A percentile compares a stretch with the other conserved stretches of the same genome.
phyloP scores from a whole-genome alignment of 2,888 invertebrate species.

The Chalcis sispes region DNA sequence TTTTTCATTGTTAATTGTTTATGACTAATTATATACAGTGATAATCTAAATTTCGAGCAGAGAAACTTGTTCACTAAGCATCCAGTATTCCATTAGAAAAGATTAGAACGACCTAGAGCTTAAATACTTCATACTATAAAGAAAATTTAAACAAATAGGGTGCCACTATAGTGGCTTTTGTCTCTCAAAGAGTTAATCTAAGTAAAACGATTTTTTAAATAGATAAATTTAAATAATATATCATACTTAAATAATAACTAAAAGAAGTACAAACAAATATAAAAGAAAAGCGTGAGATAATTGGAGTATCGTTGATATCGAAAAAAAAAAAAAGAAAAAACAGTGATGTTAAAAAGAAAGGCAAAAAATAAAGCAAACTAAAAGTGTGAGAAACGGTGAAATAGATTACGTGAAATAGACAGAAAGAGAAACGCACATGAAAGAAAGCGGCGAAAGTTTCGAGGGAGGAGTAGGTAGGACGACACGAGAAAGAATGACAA shows the following conservation, averaged over 20 bases:
- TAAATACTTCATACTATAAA: too few species aligned
- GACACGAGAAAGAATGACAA: slow-evolving; percentile 29
- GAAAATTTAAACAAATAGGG: too few species aligned
- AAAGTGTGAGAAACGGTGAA: slow-evolving; percentile 49
- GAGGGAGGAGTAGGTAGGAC: not conserved
- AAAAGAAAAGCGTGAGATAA: slow-evolving; percentile 22
- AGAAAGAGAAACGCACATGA: not conserved
- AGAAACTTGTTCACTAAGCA: too few species aligned
- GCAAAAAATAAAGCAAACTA: too few species aligned
- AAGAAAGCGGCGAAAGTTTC: slow-evolving; percentile 32
- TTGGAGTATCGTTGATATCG: slow-evolving; percentile 2
- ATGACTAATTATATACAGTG: too few species aligned
- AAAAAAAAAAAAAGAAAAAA: slow-evolving; percentile 28
- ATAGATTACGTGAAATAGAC: slow-evolving; percentile 21
- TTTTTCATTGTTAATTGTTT: too few species aligned
- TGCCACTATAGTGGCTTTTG: too few species aligned
- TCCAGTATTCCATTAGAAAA: too few species aligned
- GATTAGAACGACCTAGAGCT: too few species aligned
- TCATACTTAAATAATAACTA: too few species aligned
- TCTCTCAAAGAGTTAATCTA: not conserved
- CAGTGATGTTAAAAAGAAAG: slow-evolving; percentile 27
- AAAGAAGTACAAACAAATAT: not conserved
- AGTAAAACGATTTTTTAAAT: not conserved
- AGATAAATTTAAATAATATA: not conserved
- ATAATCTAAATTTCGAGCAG: too few species aligned